Evolutionary conservation across 1,140 invertebrate species (phyloP), one percentile per base, ranked within the genome.

Genomic region (Philopotamus ludificatus): DNA sequence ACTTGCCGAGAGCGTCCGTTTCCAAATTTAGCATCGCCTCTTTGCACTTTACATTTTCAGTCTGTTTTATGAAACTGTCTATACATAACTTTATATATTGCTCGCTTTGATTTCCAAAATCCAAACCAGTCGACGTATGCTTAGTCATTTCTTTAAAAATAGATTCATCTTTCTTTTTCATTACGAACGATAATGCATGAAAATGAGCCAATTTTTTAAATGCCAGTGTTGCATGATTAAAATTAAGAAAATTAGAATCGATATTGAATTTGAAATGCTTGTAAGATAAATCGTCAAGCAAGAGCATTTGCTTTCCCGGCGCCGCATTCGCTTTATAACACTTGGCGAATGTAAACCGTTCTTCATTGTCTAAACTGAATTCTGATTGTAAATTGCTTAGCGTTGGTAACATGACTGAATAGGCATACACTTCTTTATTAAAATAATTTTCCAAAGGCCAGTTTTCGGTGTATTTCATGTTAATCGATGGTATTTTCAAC

Each of bases 201-300:
- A 75, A 73, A 26, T 72, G 72, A 9, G 72, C 78, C 54, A 79
- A 72, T 12, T 64, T 71, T 60, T 73, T 66, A 9, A 79, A 64
- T 0, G 74, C 73, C 7, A 74, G 22, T 21, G 67, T 65, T 1
- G 75, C 39, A 63, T 81, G 77, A 9, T 74, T 65, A 4, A 74
- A 39, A 57, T 77, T 72, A 44, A 80, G 69, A 0, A 73, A 72
- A 45, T 65, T 57, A 16, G 63, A 67, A 18, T 74, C 57, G 53
- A 77, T 68, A 21, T 71, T 70, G 65, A 79, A 69, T 18, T 47
- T 47, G 60, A 72, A 81, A 0, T 76, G 77, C 25, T 44, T 16
- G 1, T 69, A 65, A 55, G 71, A 68, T 21, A 82, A 66, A 67
- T 82, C 75, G 54, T 77, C 71, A 60, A 81, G 71, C 8, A 79